Base-by-base conservation (phyloP, 1,140 invertebrate genomes). In the Tetramorium alpestre region DNA sequence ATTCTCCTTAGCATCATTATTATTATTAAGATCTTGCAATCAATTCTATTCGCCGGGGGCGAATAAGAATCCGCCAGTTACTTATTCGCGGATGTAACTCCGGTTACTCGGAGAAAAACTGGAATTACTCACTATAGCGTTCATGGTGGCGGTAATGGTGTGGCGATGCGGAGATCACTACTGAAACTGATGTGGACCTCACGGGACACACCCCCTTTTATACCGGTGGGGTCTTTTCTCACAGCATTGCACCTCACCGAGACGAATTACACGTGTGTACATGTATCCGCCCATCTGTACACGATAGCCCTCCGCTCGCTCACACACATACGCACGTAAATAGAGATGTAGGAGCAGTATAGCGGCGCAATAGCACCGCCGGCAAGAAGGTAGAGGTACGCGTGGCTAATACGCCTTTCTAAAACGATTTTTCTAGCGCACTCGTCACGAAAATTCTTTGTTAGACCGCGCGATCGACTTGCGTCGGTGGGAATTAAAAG, bases 191-290 rank as follows among this genome's bases (percentile, higher is more conserved):
- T 94, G 91, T 77, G 80, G 85, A 73, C 70, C 38, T 25, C 49
- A 81, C 25, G 72, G 78, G 91, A 87, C 86, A 89, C 91, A 93
- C 91, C 89, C 92, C 89, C 92, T 94, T 94, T 93, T 94, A 94
- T 94, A 94, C 92, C 88, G 56, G 69, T 87, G 76, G 22, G 91
- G 81, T 88, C 76, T 86, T 93, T 91, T 87, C 76, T 85, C 91
- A 81, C 60, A 82, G 90, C 84, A 93, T 87, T 90, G 89, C 86
- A 92, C 91, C 89, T 88, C 64, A 49, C 41, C n/a, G n/a, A 77
- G 56, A 80, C 70, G 58, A 78, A 91, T 90, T 89, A 75, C 87
- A 91, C 85, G 80, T 81, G 65, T 86, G 87, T 88, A 85, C 85
- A 49, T 84, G 82, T 88, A 90, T 89, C 70, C 70, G 49, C 49